Evolutionary conservation across 2,113 vertebrate species (phyloP).

Genomic region (Australoheros scitulus): DNA sequence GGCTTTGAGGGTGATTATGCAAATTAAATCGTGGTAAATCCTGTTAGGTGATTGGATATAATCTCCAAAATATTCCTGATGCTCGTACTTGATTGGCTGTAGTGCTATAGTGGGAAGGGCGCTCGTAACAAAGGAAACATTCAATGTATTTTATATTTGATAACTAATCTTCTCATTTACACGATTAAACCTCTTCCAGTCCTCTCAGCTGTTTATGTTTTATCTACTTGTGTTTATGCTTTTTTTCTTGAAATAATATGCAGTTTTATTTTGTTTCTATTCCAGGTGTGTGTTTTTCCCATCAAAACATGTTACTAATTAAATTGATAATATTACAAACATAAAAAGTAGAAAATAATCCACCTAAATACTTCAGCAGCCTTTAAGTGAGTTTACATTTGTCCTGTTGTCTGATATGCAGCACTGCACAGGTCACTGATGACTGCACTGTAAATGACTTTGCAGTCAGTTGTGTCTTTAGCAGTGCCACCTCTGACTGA

Average conservation of each 20-base stretch:
- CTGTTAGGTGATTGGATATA: slow-evolving; percentile 51
- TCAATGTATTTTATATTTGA: not conserved
- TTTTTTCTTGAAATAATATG: not conserved
- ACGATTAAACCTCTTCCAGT: too few species aligned
- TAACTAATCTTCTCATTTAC: not conserved
- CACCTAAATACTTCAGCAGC: not conserved
- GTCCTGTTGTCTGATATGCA: not conserved
- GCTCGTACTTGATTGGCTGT: slow-evolving; percentile 31
- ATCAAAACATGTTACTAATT: not conserved
- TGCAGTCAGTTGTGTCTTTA: not conserved
- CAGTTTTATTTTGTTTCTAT: not conserved
- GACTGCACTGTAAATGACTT: not conserved
- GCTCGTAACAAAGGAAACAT: not conserved
- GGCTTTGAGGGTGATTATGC: slow-evolving; percentile 27
- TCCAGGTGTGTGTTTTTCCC: not conserved
- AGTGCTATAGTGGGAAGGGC: not conserved
- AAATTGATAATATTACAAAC: not conserved
- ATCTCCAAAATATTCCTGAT: not conserved
- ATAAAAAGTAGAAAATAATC: not conserved
- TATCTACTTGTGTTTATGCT: not conserved
- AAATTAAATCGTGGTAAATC: not conserved
- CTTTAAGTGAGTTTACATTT: not conserved
- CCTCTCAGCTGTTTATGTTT: not conserved
- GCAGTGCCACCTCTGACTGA: not conserved
- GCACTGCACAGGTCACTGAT: not conserved